Conservation (phyloP, 1,140 invertebrate genomes). For the Penaeus japonicus region DNA sequence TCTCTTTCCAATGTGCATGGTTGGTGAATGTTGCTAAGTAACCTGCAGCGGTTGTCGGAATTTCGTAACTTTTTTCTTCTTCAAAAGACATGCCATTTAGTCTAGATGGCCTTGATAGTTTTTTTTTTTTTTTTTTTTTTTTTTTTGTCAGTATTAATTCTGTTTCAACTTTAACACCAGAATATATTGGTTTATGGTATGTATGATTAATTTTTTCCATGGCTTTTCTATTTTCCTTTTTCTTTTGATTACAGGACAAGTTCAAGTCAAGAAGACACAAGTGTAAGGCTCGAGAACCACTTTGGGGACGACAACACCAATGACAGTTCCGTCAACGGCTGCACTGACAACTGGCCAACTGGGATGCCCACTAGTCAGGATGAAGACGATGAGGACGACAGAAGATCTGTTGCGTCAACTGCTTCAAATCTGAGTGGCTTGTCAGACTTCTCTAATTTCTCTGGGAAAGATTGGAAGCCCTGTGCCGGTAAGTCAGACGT, state of each 20-base stretch:
- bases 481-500: constrained; percentile 51
- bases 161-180: neutral
- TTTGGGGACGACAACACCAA: constrained; percentile 31
- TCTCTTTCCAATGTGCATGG: neutral
- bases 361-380: constrained; percentile 25
- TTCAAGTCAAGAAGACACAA: constrained; percentile 24
- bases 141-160: no score
- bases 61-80: no score
- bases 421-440: constrained; percentile 52
- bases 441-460: constrained; percentile 49
- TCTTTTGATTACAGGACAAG: constrained; percentile 21
- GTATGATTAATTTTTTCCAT: no score
- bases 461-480: constrained; percentile 55
- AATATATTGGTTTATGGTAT: neutral
- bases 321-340: constrained; percentile 26
- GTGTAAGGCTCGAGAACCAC: constrained; percentile 20
- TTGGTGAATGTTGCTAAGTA: no score
- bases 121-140: neutral
- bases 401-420: constrained; percentile 46
- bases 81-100: no score
- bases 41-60: no score
- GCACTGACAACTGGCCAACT: constrained; percentile 32
- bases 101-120: neutral
- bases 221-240: neutral
- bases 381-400: constrained; percentile 45